Evolutionary conservation across 1,140 invertebrate genomes (phyloP).

Genomic region (Ptiloglossa arizonensis): DNA sequence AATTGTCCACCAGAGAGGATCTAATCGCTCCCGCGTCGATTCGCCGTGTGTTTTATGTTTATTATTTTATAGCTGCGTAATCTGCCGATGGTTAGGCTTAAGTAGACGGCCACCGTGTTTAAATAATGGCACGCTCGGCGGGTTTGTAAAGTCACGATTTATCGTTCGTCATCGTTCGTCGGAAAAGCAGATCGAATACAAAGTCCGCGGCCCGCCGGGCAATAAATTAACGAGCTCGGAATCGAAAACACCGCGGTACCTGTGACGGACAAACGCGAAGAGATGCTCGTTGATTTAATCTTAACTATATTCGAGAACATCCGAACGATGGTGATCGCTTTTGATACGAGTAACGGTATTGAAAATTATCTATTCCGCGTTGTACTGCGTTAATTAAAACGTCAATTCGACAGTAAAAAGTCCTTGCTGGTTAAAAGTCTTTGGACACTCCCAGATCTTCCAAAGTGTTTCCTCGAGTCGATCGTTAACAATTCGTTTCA

Average conservation of each 20-base stretch:
- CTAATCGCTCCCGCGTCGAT: not conserved
- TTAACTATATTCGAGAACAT: too few relatives aligned
- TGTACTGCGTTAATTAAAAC: too few relatives aligned
- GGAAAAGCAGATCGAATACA: slow-evolving; percentile 73
- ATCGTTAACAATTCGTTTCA: too few relatives aligned
- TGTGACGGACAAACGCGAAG: slow-evolving; percentile 11
- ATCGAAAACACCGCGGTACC: slow-evolving; percentile 69
- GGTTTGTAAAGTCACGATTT: slow-evolving; percentile 79
- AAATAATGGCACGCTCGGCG: slow-evolving; percentile 71
- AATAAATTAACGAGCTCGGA: slow-evolving; percentile 77
- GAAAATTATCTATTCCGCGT: too few relatives aligned
- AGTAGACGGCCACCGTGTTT: slow-evolving; percentile 77
- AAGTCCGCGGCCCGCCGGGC: slow-evolving; percentile 75
- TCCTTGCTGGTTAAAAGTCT: too few relatives aligned
- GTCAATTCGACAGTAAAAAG: too few relatives aligned
- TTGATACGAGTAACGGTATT: too few relatives aligned
- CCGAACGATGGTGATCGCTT: too few relatives aligned
- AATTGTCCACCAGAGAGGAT: not conserved
- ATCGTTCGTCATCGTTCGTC: slow-evolving; percentile 78
- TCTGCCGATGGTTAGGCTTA: slow-evolving; percentile 75
- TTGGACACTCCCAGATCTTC: too few relatives aligned
- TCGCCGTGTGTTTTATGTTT: slow-evolving; percentile 73
- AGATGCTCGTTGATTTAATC: too few relatives aligned
- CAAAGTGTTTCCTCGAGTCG: too few relatives aligned
- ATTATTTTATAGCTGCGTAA: slow-evolving; percentile 79